These are phyloP conservation scores for Leuciscus idus DNA, from an alignment of 2,113 vertebrate species.

Conservation along the genomic window DNA sequence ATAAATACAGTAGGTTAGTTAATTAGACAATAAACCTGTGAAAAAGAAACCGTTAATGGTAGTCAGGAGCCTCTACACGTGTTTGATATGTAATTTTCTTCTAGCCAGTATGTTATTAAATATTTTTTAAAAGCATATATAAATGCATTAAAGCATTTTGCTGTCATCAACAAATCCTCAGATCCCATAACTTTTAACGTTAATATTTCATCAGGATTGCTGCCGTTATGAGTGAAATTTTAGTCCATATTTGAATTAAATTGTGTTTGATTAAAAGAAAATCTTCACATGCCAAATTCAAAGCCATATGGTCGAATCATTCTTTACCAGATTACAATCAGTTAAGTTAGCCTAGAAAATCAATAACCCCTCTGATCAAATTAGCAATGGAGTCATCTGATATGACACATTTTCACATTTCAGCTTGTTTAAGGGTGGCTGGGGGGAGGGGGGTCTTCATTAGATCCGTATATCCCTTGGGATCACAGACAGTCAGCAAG, in stretches of 20 bases:
- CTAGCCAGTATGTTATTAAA: not conserved
- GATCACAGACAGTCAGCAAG: not conserved
- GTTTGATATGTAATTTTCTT: not conserved
- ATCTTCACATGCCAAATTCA: not conserved
- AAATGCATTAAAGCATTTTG: not conserved
- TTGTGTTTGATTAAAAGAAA: not conserved
- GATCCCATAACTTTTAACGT: not conserved
- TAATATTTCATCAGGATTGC: not conserved
- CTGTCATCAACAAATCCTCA: not conserved
- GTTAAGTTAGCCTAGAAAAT: constrained; percentile 16
- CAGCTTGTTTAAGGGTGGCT: constrained; percentile 3
- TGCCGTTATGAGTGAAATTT: not conserved
- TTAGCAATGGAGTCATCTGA: constrained; percentile 30
- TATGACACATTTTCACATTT: constrained; percentile 35
- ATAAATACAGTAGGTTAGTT: not conserved
- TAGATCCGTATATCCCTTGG: constrained; percentile 10
- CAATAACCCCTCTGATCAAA: constrained; percentile 36
- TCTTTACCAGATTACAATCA: not conserved
- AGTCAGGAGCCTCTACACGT: not conserved
- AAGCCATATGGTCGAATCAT: not conserved
- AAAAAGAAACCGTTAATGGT: not conserved
- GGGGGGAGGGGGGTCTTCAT: not conserved
- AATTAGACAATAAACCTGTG: not conserved
- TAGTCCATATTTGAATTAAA: not conserved
- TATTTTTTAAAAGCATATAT: not conserved